phyloP scores from a whole-genome alignment of 2,113 vertebrate species.

The Anthoscopus minutus region DNA sequence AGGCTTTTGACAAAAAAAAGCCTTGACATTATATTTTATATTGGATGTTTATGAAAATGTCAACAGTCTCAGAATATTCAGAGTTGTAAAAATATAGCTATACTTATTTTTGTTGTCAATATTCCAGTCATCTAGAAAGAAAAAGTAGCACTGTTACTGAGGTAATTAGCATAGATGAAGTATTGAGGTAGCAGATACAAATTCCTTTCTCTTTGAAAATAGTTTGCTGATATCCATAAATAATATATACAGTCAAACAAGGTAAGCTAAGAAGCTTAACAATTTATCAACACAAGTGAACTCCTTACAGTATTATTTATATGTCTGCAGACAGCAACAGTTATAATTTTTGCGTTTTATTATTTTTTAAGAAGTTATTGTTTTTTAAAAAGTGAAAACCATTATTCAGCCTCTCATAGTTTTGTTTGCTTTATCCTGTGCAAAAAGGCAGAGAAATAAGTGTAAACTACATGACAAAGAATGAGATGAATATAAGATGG shows the following conservation, averaged over 20 bases:
- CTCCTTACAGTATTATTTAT: not conserved
- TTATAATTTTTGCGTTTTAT: not conserved
- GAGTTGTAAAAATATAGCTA: not conserved
- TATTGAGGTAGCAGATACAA: not conserved
- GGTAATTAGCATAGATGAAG: not conserved
- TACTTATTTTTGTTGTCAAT: not conserved
- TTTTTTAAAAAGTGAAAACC: not conserved
- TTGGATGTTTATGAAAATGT: not conserved
- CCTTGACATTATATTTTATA: fast-evolving
- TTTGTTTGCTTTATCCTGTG: constrained; percentile 13
- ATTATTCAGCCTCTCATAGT: not conserved
- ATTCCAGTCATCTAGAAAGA: not conserved
- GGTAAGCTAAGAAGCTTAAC: not conserved
- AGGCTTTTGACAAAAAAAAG: too few relatives aligned
- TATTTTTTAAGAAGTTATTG: too few relatives aligned
- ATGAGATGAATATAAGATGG: not conserved
- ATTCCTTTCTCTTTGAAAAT: not conserved
- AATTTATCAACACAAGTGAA: not conserved
- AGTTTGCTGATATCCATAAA: not conserved
- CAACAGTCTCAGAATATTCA: not conserved
- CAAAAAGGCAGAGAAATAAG: constrained; percentile 17
- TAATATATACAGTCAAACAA: not conserved
- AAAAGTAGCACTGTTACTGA: not conserved
- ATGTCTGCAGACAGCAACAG: not conserved
- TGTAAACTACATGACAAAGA: not conserved